Conservation (phyloP, 1,140 invertebrate species). For the Hyles vespertilio region DNA sequence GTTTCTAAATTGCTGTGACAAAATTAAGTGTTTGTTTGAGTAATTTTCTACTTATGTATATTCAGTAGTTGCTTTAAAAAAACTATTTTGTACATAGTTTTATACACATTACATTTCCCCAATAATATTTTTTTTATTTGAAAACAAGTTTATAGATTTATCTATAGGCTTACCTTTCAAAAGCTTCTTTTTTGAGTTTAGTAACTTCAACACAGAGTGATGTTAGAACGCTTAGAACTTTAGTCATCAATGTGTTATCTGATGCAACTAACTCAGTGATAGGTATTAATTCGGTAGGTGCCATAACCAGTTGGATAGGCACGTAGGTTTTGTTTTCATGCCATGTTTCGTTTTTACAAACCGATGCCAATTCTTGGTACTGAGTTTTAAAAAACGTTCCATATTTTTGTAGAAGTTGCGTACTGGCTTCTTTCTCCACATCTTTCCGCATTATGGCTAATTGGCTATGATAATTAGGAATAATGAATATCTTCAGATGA, state of each 20-base stretch:
- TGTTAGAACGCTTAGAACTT: conserved; percentile 88
- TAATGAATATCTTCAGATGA: too few species aligned
- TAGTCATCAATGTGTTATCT: conserved; percentile 89
- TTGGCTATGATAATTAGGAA: too few species aligned
- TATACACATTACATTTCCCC: too few species aligned
- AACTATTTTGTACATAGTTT: too few species aligned
- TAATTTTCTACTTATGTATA: too few species aligned
- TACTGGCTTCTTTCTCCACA: conserved; percentile 58
- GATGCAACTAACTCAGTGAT: conserved; percentile 84
- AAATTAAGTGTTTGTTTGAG: too few species aligned
- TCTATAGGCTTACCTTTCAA: conserved; percentile 68
- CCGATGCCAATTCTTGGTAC: conserved; percentile 55
- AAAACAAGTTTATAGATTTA: background rate
- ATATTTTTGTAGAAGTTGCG: conserved; percentile 76
- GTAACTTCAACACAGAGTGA: conserved; percentile 86
- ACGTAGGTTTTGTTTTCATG: conserved; percentile 77
- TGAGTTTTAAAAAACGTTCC: conserved; percentile 84
- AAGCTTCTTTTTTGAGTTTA: conserved; percentile 81
- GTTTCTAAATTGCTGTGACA: too few species aligned
- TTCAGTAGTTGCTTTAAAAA: too few species aligned
- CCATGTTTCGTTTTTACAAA: conserved; percentile 25
- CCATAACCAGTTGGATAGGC: conserved; percentile 74
- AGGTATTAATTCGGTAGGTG: conserved; percentile 79
- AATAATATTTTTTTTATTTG: too few species aligned
- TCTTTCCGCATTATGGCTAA: conserved; percentile 38